Evolutionary conservation across 2,797 vertebrate genomes (phyloP).

Genomic region (Astyanax mexicanus): DNA sequence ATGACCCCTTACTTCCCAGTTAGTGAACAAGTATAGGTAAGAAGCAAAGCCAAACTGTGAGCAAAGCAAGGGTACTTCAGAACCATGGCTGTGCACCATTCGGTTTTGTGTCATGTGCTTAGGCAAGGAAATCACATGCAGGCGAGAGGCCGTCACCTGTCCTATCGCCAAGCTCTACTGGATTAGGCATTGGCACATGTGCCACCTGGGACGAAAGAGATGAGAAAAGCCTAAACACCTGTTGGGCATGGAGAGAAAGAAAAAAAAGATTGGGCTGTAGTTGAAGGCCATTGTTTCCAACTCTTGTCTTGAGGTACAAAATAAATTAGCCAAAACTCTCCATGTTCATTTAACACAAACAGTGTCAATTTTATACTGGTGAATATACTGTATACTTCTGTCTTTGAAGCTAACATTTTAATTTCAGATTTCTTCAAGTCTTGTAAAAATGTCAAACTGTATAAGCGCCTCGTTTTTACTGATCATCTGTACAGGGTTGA

Average conservation of each 20-base stretch:
- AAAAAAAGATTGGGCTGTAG: neutral
- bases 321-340: too few species aligned
- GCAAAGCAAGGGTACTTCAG: too few species aligned
- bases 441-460: too few species aligned
- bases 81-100: neutral
- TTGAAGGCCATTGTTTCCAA: neutral
- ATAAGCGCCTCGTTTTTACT: too few species aligned
- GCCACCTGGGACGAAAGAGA: neutral
- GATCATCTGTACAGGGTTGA: neutral
- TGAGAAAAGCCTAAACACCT: neutral
- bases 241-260: neutral
- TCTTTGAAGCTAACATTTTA: too few species aligned
- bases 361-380: too few species aligned
- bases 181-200: constrained; percentile 8
- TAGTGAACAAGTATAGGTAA: too few species aligned
- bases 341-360: too few species aligned
- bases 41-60: too few species aligned
- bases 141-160: neutral
- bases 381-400: too few species aligned
- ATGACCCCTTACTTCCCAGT: too few species aligned
- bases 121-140: neutral
- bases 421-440: too few species aligned
- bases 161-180: neutral
- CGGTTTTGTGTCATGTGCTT: neutral
- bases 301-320: neutral